Percentiles rank a stretch among this genome's conserved stretches.
phyloP scores from a whole-genome alignment of 2,888 invertebrate genomes.

The Cryptocheilus praepositus region DNA sequence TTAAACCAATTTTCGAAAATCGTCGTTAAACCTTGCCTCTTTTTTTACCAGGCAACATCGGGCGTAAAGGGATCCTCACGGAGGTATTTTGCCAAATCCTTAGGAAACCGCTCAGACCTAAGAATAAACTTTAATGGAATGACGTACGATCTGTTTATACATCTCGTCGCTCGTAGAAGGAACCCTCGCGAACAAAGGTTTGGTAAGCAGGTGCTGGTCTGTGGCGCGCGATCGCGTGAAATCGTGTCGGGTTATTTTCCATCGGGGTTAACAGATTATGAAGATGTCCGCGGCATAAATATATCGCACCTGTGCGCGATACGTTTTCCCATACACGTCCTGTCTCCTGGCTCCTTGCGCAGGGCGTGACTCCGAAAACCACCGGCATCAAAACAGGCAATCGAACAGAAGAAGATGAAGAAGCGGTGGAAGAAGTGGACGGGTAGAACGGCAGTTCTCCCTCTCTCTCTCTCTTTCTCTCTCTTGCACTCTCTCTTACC shows the following conservation, averaged over 20 bases:
- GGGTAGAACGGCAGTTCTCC: not conserved
- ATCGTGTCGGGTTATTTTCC: constrained; percentile 49
- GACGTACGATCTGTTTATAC: constrained; percentile 47
- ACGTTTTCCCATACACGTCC: constrained; percentile 64
- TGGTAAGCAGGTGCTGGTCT: constrained; percentile 6
- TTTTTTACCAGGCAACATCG: no score
- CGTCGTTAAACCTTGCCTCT: no score
- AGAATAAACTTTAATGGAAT: constrained; percentile 9
- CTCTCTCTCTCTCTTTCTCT: no score
- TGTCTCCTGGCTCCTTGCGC: constrained; percentile 27
- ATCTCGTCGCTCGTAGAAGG: constrained; percentile 27
- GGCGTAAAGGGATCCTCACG: no score
- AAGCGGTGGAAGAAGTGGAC: constrained; percentile 10
- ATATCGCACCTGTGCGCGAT: constrained; percentile 68
- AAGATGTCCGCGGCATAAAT: constrained; percentile 66
- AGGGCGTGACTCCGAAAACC: constrained; percentile 74
- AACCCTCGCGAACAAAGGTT: constrained; percentile 4
- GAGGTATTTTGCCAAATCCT: no score
- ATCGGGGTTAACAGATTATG: constrained; percentile 68
- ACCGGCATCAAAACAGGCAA: constrained; percentile 66
- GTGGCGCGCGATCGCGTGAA: constrained; percentile 26
- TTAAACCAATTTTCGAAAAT: no score
- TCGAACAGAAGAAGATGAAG: constrained; percentile 21
- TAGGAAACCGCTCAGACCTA: not conserved
- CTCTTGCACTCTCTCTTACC: no score